Base-by-base conservation (phyloP, 2,888 invertebrate genomes). In the Drosophila yooni region DNA sequence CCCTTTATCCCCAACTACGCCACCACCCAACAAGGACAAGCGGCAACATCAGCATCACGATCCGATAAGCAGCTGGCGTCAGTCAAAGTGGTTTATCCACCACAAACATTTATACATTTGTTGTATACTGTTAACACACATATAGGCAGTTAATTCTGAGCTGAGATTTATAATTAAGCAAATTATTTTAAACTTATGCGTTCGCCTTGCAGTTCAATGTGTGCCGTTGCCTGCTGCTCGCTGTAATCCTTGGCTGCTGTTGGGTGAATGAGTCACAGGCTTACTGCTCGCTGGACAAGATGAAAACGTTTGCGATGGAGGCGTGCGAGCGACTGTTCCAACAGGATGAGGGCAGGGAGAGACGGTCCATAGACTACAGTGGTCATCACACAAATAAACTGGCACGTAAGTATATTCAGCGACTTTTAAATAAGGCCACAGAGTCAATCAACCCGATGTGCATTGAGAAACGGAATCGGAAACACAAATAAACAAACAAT, bases 291-390 rank as follows among this genome's bases (percentile, higher is more conserved):
- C 68, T 92, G 79, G 93, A 92, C 51, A 85, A 83, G 33, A 92
- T 92, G 92, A 93, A 90, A 53, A 81, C 76, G 43, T 85, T 79
- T 29, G 92, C 92, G 0, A 88, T 91, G 79, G 91, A 93, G 67
- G 92, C 92, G 0, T 92, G 92, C 51, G 92, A 93, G 67, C 91
- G 90, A 53, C 69, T 92, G 1, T 93, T 91, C 48, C 77, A 79
- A 56, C 79, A 79, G 67, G 91, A 92, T 29, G 93, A 92, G 59
- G 79, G 81, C 15, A 62, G 92, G 57, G 90, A 87, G 15, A 84
- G 86, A 46, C 91, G 92, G 4, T 91, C 92, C 31, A 76, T 89
- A 33, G 89, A 74, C 54, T 71, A 70, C 62, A 76, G 70, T 50
- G 81, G 79, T 10, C 82, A 89, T 56, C 88, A 81, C 59, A 62